Evolutionary conservation across 2,113 vertebrate species (phyloP), one percentile per base, ranked within the genome.

Genomic region (Motacilla tschutschensis): DNA sequence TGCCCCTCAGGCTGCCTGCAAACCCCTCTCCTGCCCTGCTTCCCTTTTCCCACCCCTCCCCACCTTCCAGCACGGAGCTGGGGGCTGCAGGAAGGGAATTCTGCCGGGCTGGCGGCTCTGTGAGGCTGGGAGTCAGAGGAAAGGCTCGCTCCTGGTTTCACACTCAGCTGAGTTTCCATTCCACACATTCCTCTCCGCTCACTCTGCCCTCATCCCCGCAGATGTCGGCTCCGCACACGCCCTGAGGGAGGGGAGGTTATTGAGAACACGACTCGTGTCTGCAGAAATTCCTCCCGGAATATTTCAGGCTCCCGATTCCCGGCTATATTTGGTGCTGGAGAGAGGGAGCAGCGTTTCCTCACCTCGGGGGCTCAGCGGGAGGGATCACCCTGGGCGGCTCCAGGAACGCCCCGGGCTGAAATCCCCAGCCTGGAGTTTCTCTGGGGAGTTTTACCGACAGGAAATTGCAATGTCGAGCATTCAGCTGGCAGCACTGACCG

Each of bases 131-230:
- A 54, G 65, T 3, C 17, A 17, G 73, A 60, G 86, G 5, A 33
- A 53, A 60, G 21, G 1, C 2, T 36, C 31, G 29, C 8, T 79
- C 31, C 84, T 29, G 66, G 4, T 69, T 51, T 81, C 81, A 46
- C 83, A 81, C 84, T 81, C 92, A 17, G 94, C 81, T 29, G 83
- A 79, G 81, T 62, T 64, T 18, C 94, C 91, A 84, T 87, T 93
- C 92, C 91, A 4, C 3, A 1, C 88, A 67, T 93, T 86, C 92
- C 84, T 88, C 26, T 1, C 43, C 3, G 0, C 74, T 83, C 65
- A 0, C 60, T 43, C 76, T 6, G 46, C 17, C 72, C 88, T 19
- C 47, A 10, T 17, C 47, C 36, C 83, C 2, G 47, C 87, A 54
- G 80, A 89, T 80, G 86, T 46, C 79, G 83, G 80, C 82, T 82